Percentiles rank a stretch among this genome's conserved stretches.
Conservation (phyloP, 2,113 vertebrate genomes). For the Actinemys pallida region DNA sequence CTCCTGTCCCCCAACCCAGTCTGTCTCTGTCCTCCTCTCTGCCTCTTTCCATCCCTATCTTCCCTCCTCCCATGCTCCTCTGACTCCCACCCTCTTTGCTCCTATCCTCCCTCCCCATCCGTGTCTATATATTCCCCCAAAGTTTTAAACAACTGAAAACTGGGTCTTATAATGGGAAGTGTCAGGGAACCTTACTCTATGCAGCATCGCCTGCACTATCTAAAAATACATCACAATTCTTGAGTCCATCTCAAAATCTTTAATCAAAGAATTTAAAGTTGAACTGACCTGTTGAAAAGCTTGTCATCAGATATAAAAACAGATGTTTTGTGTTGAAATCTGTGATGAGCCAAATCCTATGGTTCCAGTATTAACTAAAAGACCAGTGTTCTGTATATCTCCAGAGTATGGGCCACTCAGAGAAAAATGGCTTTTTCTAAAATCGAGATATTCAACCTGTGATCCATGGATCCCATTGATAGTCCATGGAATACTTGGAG, state of each 20-base stretch:
- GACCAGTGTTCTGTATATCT: neutral
- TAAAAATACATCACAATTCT: neutral
- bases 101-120: neutral
- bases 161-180: neutral
- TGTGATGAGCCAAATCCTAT: neutral
- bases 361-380: neutral
- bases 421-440: conserved; percentile 19
- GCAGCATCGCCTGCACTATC: neutral
- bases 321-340: neutral
- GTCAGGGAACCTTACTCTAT: neutral
- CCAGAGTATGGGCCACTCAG: neutral
- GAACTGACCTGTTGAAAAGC: neutral
- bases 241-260: neutral
- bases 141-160: neutral
- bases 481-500: neutral
- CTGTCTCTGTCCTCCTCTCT: neutral
- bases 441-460: neutral
- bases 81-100: neutral
- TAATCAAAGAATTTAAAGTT: neutral
- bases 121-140: neutral
- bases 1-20: neutral
- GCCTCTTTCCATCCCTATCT: neutral
- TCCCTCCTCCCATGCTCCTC: neutral
- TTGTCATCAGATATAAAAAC: neutral
- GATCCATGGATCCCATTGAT: neutral